Base-by-base conservation (phyloP, 2,888 invertebrate species). In the Napeogenes sylphis region DNA sequence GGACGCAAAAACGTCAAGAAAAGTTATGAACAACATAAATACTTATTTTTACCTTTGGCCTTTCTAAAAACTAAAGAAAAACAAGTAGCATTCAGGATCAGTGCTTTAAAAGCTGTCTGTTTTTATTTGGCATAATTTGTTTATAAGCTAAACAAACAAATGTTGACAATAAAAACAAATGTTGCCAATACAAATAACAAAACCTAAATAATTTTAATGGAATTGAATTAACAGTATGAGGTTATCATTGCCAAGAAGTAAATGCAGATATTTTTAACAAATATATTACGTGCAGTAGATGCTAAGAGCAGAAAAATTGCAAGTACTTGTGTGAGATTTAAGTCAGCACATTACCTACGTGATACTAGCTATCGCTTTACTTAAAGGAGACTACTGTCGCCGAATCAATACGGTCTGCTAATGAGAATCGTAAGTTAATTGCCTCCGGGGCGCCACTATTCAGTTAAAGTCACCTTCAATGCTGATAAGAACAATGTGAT, bases 371-470 rank as follows among this genome's bases (percentile, higher is more conserved):
- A 54, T 56, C 32, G 38, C 14, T 76, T 74, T 76, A 79, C 75
- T 74, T 80, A 84, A 83, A 80, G 56, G 66, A 65, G 85, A 82
- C 85, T 85, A 84, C 85, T 83, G 75, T 70, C 74, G n/a, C n/a
- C n/a, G 86, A 83, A 86, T 87, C 84, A 82, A 80, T 86, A 86
- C 82, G 82, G 79, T 74, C 82, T 83, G 83, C 80, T 86, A 87
- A 87, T 84, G 86, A 86, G 84, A 78, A 79, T 77, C 78, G 81
- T 79, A 68, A 82, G 81, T 84, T 85, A 85, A 86, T 85, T 84
- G 83, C 81, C 72, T 75, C 70, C 63, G 75, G 75, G 70, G 69
- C 66, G 72, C 68, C 74, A 76, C 78, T 75, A 71, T 74, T 75
- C 71, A 70, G 74, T 76, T 77, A 76, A 74, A 73, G 72, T 70